A percentile compares a stretch with the other conserved stretches of the same genome.
Evolutionary conservation across 1,140 invertebrate genomes (phyloP).

Genomic region (Leptopilina boulardi): DNA sequence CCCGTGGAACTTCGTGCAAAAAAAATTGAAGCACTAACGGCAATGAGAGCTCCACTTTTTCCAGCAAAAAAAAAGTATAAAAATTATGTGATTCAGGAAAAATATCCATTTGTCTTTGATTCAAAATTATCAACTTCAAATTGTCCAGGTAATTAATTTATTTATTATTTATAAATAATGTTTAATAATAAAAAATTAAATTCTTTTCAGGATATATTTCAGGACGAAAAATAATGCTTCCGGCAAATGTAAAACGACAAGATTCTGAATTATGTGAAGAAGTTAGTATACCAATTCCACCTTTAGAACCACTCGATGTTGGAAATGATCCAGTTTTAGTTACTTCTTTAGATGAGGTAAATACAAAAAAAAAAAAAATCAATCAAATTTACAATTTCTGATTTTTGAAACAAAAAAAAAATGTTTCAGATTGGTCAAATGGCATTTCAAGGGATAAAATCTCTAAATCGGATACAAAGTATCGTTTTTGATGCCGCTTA

Average conservation of each 20-base stretch:
- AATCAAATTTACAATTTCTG: not conserved
- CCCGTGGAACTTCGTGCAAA: conserved; percentile 71
- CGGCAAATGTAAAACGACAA: conserved; percentile 84
- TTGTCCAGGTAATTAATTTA: conserved; percentile 75
- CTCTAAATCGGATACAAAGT: conserved; percentile 96
- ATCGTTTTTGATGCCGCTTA: conserved; percentile 97
- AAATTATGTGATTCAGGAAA: conserved; percentile 74
- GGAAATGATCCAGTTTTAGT: conserved; percentile 85
- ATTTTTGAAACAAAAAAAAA: not conserved
- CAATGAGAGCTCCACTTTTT: conserved; percentile 71
- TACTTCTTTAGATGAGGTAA: conserved; percentile 86
- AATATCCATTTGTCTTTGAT: conserved; percentile 92
- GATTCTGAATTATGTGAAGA: conserved; percentile 89
- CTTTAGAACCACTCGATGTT: conserved; percentile 80
- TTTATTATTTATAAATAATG: conserved; percentile 10
- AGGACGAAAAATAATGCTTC: conserved; percentile 87
- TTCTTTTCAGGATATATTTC: conserved; percentile 82
- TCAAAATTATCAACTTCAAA: conserved; percentile 82
- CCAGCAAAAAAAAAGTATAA: conserved; percentile 47
- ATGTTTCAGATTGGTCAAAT: conserved; percentile 83
- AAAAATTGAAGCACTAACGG: conserved; percentile 73
- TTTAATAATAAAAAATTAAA: conserved; percentile 5
- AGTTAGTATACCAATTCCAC: conserved; percentile 89
- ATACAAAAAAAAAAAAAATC: conserved; percentile 29
- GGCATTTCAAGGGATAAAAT: conserved; percentile 91